Evolutionary conservation across 2,888 invertebrate genomes (phyloP), one percentile per base, ranked within the genome.

Genomic region (Rutpela maculata): DNA sequence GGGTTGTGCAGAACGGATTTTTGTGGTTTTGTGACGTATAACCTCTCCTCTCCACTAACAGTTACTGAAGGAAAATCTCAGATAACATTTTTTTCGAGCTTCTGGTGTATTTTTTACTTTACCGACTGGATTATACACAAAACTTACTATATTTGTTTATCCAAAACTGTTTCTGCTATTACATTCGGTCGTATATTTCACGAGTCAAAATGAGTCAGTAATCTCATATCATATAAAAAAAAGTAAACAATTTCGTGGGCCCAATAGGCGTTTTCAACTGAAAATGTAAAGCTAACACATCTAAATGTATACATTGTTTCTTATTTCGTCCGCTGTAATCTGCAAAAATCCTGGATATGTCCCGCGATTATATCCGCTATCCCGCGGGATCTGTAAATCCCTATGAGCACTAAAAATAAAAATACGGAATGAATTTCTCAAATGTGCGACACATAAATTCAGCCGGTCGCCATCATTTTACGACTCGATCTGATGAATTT

Each of bases 321-420:
- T 70, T 70, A 60, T 22, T 60, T 35, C 18, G 17, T 17, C 43
- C n/a, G 35, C 22, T 43, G 22, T 70, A 70, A 38, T 59, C 69
- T 59, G 57, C 18, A 69, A 59, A 66, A 69, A 69, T 70, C 60
- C 70, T 22, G 43, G 70, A 70, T 60, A 38, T 38, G 59, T 22
- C 11, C 59, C 19, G 50, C 60, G 43, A 70, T 70, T 70, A 70
- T 22, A 43, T 70, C 9, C 17, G 35, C n/a, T 38, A 22, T 50
- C 70, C 70, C 70, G 15, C 6, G 19, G 69, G 59, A 57, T 69
- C 65, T 26, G 17, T 57, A 38, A 60, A 60, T 43, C 50, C n/a
- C 22, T 38, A 43, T n/a, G 22, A 43, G 70, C 38, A 60, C 35
- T 60, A 50, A 70, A 60, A 70, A 62, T 70, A 60, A 60, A 67